Conservation (phyloP, 2,113 vertebrate species). For the Picathartes gymnocephalus region DNA sequence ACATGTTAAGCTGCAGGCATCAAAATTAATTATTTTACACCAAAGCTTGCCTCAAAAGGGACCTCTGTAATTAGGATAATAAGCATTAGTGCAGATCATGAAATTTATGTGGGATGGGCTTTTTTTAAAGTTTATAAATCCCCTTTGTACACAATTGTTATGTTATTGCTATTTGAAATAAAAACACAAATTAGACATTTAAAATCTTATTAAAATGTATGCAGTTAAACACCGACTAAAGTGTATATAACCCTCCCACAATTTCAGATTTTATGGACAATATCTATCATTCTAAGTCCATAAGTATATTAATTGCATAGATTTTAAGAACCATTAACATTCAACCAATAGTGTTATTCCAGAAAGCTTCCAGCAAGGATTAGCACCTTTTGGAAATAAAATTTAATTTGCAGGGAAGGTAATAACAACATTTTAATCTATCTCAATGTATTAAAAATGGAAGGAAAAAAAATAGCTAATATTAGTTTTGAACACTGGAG, state of each 20-base stretch:
- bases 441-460: constrained; percentile 2
- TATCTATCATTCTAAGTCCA: not conserved
- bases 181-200: not conserved
- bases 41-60: constrained; percentile 40
- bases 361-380: constrained; percentile 51
- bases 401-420: constrained; percentile 38
- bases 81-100: constrained; percentile 3
- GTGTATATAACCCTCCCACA: not conserved
- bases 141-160: not conserved
- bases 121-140: constrained; percentile 43
- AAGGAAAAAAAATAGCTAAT: not conserved
- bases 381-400: constrained; percentile 46
- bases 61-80: constrained; percentile 49
- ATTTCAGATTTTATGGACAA: constrained; percentile 31
- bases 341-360: constrained; percentile 28
- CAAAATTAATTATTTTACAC: constrained; percentile 56
- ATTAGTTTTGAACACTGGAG: not conserved
- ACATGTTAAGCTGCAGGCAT: constrained; percentile 38
- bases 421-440: constrained; percentile 19
- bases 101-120: not conserved
- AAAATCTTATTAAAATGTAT: constrained; percentile 41
- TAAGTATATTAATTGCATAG: constrained; percentile 40
- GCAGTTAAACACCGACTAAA: not conserved
- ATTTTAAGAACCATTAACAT: constrained; percentile 39
- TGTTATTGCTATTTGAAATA: constrained; percentile 26